Evolutionary conservation across 2,113 vertebrate species (phyloP), one percentile per base, ranked within the genome.

Genomic region (Phalacrocorax carbo): DNA sequence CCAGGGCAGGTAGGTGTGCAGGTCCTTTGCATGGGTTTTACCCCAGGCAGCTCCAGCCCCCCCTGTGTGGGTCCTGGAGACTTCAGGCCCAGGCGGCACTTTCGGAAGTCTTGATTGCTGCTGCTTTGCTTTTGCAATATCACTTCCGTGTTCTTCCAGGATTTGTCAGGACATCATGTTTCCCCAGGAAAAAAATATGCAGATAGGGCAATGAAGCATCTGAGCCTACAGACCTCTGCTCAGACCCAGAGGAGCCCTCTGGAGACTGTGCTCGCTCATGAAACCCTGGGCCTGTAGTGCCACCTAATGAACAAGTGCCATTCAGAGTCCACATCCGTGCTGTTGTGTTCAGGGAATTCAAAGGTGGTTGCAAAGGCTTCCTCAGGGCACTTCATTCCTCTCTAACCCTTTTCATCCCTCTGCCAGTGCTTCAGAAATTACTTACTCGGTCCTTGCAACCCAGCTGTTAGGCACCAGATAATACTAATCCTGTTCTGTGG

Each of bases 261-360:
- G 82, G 54, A 86, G 76, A 34, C 34, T 0, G 38, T 4, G 10
- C 25, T 86, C 5, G 4, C 36, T 66, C 1, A 0, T 71, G 64
- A 32, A 96, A 89, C 61, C 61, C 68, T 78, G 94, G 81, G 65
- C 75, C 38, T 94, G 82, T 30, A 95, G 90, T 95, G 95, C 96
- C 97, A 97, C 86, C 97, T 98, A 97, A 94, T 94, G 97, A 96
- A 36, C 73, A 78, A 90, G 68, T 2, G 0, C 36, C 3, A 3
- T 40, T 40, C 66, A n/a, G 62, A 85, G 40, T 9, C 49, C 27
- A 5, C 44, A 34, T 0, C 20, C 18, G 8, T 4, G 13, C 26
- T n/a, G 9, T 10, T 7, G 21, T 2, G 46, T 7, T 38, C 55
- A 2, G 58, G 44, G 54, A 61, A 70, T 57, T 16, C 29, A 1